Percentiles rank a stretch among this genome's conserved stretches.
These are phyloP conservation scores for Felis chaus DNA, from an alignment of 2,113 vertebrate species.

Conservation along the genomic window DNA sequence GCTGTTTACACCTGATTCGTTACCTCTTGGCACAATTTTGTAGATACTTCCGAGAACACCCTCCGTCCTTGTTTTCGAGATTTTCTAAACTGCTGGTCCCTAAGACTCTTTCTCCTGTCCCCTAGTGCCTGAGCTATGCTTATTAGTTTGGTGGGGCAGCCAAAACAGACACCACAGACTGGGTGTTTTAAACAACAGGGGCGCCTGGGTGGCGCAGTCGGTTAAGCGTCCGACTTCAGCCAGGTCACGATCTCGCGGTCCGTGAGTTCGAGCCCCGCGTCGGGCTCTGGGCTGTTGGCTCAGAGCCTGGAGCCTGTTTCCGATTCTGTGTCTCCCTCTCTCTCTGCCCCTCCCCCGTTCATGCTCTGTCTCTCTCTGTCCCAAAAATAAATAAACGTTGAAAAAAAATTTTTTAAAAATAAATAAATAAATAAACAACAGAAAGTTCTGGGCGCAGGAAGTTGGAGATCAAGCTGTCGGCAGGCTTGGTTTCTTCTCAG, in stretches of 20 bases:
- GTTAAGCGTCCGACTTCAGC: no score
- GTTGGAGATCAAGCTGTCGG: accelerated
- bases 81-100: background rate
- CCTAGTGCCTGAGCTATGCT: background rate
- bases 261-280: no score
- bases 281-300: no score
- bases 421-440: background rate
- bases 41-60: background rate
- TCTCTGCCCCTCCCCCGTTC: no score
- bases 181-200: background rate
- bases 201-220: no score
- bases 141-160: background rate
- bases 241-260: no score
- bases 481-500: background rate
- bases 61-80: background rate
- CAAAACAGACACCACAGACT: background rate
- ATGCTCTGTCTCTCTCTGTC: no score
- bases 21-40: background rate
- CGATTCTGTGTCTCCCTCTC: no score
- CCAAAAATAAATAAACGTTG: no score
- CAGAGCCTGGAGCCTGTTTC: no score
- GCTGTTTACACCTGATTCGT: background rate
- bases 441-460: background rate
- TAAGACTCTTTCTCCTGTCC: background rate
- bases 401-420: no score